Percentiles rank a stretch among this genome's conserved stretches.
phyloP scores from a whole-genome alignment of 2,888 invertebrate species.

The Gnatocerus cornutus region DNA sequence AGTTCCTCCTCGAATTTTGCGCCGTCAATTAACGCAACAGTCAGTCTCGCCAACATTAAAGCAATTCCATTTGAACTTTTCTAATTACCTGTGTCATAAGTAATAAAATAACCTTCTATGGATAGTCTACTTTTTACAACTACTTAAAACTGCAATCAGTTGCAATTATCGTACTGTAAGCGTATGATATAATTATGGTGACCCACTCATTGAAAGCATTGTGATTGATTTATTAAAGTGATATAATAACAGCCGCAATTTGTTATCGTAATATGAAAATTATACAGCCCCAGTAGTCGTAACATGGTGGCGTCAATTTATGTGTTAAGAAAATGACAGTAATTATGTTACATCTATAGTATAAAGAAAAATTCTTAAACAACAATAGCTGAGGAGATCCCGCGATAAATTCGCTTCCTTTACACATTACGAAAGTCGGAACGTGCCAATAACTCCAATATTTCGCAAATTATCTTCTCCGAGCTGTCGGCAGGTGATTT shows the following conservation, averaged over 20 bases:
- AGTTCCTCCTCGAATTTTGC: too few relatives aligned
- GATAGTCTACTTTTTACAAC: neutral
- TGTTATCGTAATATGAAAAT: slow-evolving; percentile 38
- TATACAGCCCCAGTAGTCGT: slow-evolving; percentile 17
- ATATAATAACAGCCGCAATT: slow-evolving; percentile 38
- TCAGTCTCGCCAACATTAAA: too few relatives aligned
- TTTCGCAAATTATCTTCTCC: slow-evolving; percentile 23
- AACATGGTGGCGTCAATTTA: slow-evolving; percentile 12
- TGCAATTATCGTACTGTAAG: neutral
- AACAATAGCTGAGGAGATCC: slow-evolving; percentile 1
- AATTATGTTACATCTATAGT: slow-evolving; percentile 3
- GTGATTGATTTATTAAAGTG: slow-evolving; percentile 36
- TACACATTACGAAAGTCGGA: slow-evolving; percentile 9
- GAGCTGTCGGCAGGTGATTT: slow-evolving; percentile 20
- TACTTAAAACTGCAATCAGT: neutral
- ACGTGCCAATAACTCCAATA: slow-evolving; percentile 7
- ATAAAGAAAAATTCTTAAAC: slow-evolving; percentile 8
- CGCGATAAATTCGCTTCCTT: slow-evolving; percentile 12
- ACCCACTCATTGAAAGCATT: slow-evolving; percentile 22
- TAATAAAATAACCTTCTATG: neutral
- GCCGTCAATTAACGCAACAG: too few relatives aligned
- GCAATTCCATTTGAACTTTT: too few relatives aligned
- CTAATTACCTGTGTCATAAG: neutral
- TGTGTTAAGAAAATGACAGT: slow-evolving; percentile 5
- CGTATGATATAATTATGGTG: slow-evolving; percentile 15